Conservation (phyloP, 2,113 vertebrate genomes). For the Burhinus oedicnemus region DNA sequence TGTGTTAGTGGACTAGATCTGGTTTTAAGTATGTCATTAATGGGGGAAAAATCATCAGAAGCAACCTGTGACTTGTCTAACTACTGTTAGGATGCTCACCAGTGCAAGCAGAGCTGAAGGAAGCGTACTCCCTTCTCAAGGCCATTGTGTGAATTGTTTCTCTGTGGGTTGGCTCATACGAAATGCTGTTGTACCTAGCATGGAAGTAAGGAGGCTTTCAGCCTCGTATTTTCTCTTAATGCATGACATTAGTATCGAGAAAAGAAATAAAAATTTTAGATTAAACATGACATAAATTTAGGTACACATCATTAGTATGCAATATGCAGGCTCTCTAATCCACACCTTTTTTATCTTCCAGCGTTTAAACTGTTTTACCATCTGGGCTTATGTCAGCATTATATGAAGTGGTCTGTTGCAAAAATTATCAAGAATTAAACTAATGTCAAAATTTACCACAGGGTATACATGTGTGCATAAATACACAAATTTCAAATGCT, state of each 20-base stretch:
- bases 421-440: neutral
- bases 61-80: neutral
- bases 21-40: neutral
- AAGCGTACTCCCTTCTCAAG: neutral
- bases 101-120: neutral
- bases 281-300: neutral
- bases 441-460: neutral
- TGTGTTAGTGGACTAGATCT: neutral
- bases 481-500: neutral
- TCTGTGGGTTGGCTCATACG: neutral
- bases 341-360: neutral
- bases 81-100: neutral
- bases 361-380: neutral
- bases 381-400: neutral
- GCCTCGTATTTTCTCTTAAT: neutral
- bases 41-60: neutral
- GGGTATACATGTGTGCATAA: rapidly evolving
- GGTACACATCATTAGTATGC: neutral
- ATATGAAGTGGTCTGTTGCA: neutral
- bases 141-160: neutral
- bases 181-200: neutral
- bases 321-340: neutral
- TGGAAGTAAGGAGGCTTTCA: neutral
- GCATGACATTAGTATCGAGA: neutral
- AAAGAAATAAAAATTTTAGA: neutral